A percentile compares a stretch with the other conserved stretches of the same genome.
phyloP scores from a whole-genome alignment of 2,797 vertebrate species.

The Streptopelia turtur region DNA sequence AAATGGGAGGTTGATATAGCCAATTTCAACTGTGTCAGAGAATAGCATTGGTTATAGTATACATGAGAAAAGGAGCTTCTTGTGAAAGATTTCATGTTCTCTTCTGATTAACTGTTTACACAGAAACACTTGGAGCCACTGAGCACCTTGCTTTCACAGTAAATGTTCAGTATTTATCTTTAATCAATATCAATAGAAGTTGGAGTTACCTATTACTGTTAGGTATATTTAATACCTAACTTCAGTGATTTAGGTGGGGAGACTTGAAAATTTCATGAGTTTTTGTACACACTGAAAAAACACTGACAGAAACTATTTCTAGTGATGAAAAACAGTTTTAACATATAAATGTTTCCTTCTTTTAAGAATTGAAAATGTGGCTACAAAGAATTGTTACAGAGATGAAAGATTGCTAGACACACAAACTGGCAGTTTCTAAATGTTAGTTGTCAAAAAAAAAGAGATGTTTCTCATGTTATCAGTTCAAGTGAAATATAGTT shows the following conservation, averaged over 20 bases:
- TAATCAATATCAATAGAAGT: neutral
- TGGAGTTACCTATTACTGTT: neutral
- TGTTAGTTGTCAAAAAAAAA: constrained; percentile 25
- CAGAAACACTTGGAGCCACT: neutral
- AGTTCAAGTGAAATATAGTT: constrained; percentile 31
- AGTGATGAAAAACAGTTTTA: neutral
- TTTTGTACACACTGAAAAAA: neutral
- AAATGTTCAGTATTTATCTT: neutral
- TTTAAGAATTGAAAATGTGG: neutral
- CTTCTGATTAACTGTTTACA: neutral
- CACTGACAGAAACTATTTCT: neutral
- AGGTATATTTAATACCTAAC: neutral
- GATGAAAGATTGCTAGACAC: constrained; percentile 4
- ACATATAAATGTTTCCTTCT: neutral
- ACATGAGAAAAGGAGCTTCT: neutral
- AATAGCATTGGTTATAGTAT: neutral
- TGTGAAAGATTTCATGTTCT: neutral
- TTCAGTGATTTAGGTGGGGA: neutral
- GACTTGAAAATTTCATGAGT: neutral
- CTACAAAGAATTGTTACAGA: neutral
- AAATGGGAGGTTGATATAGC: neutral
- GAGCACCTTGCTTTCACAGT: neutral
- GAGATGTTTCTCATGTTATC: neutral
- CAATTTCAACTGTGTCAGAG: neutral
- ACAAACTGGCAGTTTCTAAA: neutral